Evolutionary conservation across 1,140 invertebrate species (phyloP), one percentile per base, ranked within the genome.

Genomic region (Planococcus citri): DNA sequence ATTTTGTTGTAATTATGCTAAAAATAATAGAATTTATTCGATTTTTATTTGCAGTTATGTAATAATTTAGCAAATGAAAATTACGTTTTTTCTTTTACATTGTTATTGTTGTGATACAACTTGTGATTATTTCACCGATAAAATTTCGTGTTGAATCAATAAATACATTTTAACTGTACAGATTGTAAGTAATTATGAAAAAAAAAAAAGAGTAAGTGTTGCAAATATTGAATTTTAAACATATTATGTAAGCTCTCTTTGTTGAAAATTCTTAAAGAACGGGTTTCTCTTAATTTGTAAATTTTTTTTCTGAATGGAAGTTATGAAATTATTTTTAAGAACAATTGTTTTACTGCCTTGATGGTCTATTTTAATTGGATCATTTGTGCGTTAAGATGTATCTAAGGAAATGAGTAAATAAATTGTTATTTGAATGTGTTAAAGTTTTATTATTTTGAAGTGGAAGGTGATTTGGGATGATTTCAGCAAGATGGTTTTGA

Each of bases 71-170:
- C 29, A 33, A 33, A 33, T 33, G 29, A 33, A 33, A 33, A 33
- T 51, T 51, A 51, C n/a, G 17, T n/a, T 51, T 33, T 20, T 51
- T 51, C 41, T 51, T 51, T n/a, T 51, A 51, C 4, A 51, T 51
- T 51, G 41, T 51, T 51, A 51, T 51, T 51, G 41, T 51, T 51
- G 41, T 51, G 41, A 51, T 51, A 51, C 41, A 51, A 51, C 17
- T 51, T 51, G 41, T 51, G 41, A 51, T 51, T 17, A 51, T 51
- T 51, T 20, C 29, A 33, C 29, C 3, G n/a, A n/a, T n/a, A 17
- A 51, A 20, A 17, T 51, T 51, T 51, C n/a, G n/a, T 51, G 17
- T 51, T n/a, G 12, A 51, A 51, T 51, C 17, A 17, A 51, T 51
- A 17, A n/a, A n/a, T n/a, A n/a, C n/a, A n/a, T n/a, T n/a, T n/a